phyloP scores from a whole-genome alignment of 1,140 invertebrate genomes.

The Epicauta chinensis region DNA sequence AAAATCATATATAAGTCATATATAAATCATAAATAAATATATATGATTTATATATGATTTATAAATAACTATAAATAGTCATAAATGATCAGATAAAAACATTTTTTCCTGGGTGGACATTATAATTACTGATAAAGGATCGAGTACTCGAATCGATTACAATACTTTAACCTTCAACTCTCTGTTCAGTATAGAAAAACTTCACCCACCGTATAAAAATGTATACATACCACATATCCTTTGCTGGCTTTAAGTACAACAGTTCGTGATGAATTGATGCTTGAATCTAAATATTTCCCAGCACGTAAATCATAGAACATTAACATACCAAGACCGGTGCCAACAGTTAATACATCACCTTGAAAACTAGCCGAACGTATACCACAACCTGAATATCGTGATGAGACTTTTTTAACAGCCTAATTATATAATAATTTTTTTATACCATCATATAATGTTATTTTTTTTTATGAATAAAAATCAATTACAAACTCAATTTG shows the following conservation, averaged over 20 bases:
- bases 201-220: no score
- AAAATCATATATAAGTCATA: no score
- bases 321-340: constrained; percentile 84
- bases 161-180: no score
- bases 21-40: no score
- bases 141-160: no score
- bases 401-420: constrained; percentile 59
- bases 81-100: no score
- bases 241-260: constrained; percentile 83
- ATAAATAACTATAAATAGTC: no score
- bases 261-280: constrained; percentile 78
- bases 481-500: background rate
- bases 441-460: background rate
- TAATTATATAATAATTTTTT: constrained; percentile 20
- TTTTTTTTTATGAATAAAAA: background rate
- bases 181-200: no score
- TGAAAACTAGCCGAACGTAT: constrained; percentile 88
- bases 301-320: constrained; percentile 92
- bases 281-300: constrained; percentile 85
- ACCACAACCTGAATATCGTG: constrained; percentile 74
- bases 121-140: no score
- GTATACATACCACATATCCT: constrained; percentile 76
- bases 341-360: constrained; percentile 84
- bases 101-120: no score
- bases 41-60: no score